Conservation (phyloP, 2,113 vertebrate species). For the human region DNA sequence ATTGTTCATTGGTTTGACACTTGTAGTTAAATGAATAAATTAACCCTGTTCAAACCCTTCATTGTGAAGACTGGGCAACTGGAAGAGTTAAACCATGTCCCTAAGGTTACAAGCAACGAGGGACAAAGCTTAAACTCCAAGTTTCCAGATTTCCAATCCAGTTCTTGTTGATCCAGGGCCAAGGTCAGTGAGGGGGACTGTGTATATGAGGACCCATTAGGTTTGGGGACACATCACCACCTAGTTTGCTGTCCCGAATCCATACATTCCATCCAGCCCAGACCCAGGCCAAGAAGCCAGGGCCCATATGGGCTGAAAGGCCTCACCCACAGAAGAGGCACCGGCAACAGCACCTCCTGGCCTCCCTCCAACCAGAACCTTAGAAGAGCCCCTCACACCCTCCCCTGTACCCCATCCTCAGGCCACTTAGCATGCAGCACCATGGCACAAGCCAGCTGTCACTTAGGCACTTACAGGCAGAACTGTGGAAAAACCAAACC, state of each 20-base stretch:
- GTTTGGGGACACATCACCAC: neutral
- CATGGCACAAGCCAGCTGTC: slow-evolving; percentile 69
- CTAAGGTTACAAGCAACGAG: neutral
- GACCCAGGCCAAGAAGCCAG: neutral
- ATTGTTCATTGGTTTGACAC: neutral
- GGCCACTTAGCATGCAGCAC: slow-evolving; percentile 54
- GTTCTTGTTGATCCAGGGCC: neutral
- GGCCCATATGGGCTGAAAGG: neutral
- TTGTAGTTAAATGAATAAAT: neutral
- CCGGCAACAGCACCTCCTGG: neutral
- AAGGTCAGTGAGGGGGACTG: neutral
- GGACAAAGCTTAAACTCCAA: neutral
- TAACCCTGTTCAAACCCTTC: neutral
- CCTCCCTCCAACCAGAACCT: neutral
- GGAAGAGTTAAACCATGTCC: neutral
- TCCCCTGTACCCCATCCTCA: neutral
- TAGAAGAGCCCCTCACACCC: neutral
- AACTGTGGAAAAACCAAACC: slow-evolving; percentile 76
- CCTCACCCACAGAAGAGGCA: neutral
- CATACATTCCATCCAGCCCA: neutral
- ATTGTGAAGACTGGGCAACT: neutral
- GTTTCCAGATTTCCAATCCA: neutral
- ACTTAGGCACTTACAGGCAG: slow-evolving; percentile 78
- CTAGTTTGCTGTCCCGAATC: neutral
- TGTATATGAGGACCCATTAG: accelerated